These are phyloP conservation scores for Drosophila helvetica DNA, from an alignment of 2,888 invertebrate species.

Conservation along the genomic window DNA sequence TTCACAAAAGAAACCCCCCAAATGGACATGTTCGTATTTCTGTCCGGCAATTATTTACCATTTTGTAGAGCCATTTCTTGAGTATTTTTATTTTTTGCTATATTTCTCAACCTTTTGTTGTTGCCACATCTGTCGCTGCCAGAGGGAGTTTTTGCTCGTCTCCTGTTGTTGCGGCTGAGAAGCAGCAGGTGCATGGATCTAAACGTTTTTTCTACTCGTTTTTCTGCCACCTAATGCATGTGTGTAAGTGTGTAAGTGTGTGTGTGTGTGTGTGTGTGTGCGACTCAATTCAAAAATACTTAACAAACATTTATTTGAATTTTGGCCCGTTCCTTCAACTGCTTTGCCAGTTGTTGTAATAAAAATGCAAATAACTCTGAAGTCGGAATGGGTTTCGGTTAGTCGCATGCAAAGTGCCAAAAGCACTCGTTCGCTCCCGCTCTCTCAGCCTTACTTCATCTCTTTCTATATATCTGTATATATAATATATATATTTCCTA, in stretches of 20 bases:
- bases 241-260: constrained; percentile 15
- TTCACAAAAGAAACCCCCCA: too few species aligned
- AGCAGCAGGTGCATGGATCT: constrained; percentile 73
- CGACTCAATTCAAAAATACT: constrained; percentile 78
- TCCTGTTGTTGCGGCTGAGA: constrained; percentile 33
- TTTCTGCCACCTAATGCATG: constrained; percentile 38
- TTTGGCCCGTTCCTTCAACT: constrained; percentile 43
- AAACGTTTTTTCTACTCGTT: constrained; percentile 53
- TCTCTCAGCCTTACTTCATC: background rate
- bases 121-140: constrained; percentile 29
- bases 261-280: constrained; percentile 40
- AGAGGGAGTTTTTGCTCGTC: constrained; percentile 16
- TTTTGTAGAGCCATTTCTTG: background rate
- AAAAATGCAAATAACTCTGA: constrained; percentile 74
- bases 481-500: constrained; percentile 31
- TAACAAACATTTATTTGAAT: constrained; percentile 78
- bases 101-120: constrained; percentile 11
- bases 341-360: constrained; percentile 70
- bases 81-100: background rate
- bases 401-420: constrained; percentile 74
- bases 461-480: constrained; percentile 4
- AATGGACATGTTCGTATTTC: too few species aligned
- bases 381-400: constrained; percentile 64
- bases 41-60: too few species aligned
- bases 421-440: constrained; percentile 42